phyloP scores from a whole-genome alignment of 2,113 vertebrate genomes.

The Gyps fulvus region DNA sequence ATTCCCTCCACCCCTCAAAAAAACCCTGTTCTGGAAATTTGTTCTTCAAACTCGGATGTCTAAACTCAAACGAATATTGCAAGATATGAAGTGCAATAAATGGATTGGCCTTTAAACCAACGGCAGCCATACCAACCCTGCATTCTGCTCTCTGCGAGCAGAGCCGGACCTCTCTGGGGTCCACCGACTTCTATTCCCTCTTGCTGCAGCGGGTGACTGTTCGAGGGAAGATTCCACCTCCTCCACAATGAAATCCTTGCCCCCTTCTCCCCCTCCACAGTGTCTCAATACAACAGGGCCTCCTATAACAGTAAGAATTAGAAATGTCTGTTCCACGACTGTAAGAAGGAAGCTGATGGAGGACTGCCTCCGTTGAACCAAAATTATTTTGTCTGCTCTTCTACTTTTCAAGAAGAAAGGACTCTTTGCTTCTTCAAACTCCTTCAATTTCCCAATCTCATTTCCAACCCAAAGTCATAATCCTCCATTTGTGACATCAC shows the following conservation, averaged over 20 bases:
- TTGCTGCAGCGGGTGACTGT: not conserved
- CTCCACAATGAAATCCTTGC: not conserved
- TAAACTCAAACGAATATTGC: not conserved
- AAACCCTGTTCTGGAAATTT: accelerated
- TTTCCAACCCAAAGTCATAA: conserved; percentile 21
- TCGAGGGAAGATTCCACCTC: not conserved
- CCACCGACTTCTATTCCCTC: accelerated
- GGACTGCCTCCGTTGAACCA: not conserved
- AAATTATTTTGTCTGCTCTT: not conserved
- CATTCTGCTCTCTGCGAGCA: not conserved
- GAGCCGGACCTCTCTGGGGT: not conserved
- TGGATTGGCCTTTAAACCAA: not conserved
- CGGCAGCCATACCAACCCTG: not conserved
- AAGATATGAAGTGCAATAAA: not conserved
- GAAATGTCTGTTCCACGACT: not conserved
- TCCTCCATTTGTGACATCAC: conserved; percentile 27
- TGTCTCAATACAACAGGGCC: not conserved
- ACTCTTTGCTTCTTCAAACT: not conserved
- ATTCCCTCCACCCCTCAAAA: not conserved
- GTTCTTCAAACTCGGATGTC: not conserved
- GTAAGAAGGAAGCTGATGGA: not conserved
- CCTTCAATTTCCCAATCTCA: not conserved
- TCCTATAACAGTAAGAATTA: not conserved
- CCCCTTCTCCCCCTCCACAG: not conserved
- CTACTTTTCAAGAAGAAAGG: not conserved